phyloP scores from a whole-genome alignment of 2,888 invertebrate species.

The Chymomyza caudatula region DNA sequence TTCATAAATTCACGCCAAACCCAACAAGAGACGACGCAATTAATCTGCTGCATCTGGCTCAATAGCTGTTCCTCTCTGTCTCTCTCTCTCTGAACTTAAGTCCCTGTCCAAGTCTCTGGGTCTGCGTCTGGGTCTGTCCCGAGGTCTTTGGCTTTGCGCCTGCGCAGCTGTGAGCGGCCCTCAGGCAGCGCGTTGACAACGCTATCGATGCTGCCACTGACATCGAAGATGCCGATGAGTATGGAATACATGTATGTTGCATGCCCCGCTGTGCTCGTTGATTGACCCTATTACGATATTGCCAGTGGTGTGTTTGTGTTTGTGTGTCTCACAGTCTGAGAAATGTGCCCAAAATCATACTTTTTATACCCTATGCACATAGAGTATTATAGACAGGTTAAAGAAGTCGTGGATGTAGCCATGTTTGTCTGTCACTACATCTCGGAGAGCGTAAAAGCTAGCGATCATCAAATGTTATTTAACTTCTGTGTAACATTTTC shows the following conservation, averaged over 20 bases:
- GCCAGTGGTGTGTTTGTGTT: neutral
- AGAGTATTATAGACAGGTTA: too few relatives aligned
- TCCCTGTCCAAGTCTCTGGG: neutral
- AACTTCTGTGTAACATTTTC: too few relatives aligned
- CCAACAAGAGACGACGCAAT: slow-evolving; percentile 51
- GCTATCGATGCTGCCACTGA: slow-evolving; percentile 11
- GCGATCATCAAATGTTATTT: too few relatives aligned
- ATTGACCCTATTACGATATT: slow-evolving; percentile 67
- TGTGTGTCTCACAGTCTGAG: slow-evolving; percentile 23
- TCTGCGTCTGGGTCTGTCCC: neutral
- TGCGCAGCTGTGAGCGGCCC: slow-evolving; percentile 50
- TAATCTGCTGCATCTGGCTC: slow-evolving; percentile 53
- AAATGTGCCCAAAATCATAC: slow-evolving; percentile 42
- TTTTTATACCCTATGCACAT: too few relatives aligned
- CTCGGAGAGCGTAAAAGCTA: too few relatives aligned
- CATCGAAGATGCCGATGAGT: slow-evolving; percentile 21
- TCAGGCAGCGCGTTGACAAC: slow-evolving; percentile 48
- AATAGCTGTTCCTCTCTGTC: slow-evolving; percentile 14
- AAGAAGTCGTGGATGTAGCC: too few relatives aligned
- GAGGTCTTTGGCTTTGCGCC: slow-evolving; percentile 36
- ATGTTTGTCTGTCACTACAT: too few relatives aligned
- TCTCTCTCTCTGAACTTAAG: too few relatives aligned
- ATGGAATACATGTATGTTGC: too few relatives aligned
- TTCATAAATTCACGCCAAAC: slow-evolving; percentile 66
- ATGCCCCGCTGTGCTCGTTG: slow-evolving; percentile 70